A percentile compares a stretch with the other conserved stretches of the same genome.
These are phyloP conservation scores for Astyanax mexicanus DNA, from an alignment of 2,797 vertebrate genomes.

Conservation along the genomic window DNA sequence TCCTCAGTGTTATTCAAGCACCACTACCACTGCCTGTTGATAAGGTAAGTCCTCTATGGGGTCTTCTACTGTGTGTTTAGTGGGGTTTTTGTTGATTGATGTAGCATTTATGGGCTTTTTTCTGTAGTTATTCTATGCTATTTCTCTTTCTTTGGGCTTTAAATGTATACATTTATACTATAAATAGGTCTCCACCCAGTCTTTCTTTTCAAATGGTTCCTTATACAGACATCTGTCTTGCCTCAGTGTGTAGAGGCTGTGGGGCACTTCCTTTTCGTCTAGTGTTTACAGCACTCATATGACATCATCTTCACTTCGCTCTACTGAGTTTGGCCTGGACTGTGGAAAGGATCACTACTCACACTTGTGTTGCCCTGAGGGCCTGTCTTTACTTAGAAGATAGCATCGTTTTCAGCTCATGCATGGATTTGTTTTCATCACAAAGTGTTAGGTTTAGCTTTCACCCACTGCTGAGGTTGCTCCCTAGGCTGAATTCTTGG, in stretches of 20 bases:
- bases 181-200: too few relatives aligned
- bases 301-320: slow-evolving; percentile 21
- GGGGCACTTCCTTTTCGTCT: slow-evolving; percentile 10
- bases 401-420: background rate
- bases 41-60: slow-evolving; percentile 91
- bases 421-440: slow-evolving; percentile 15
- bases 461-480: background rate
- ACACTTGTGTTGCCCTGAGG: background rate
- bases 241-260: background rate
- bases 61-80: background rate
- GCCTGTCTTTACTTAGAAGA: background rate
- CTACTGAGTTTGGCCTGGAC: slow-evolving; percentile 1
- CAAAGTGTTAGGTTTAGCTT: background rate
- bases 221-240: slow-evolving; percentile 25
- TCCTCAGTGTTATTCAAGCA: slow-evolving; percentile 93
- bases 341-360: background rate
- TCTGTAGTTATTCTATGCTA: too few relatives aligned
- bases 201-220: too few relatives aligned
- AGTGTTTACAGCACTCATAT: slow-evolving; percentile 26
- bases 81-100: background rate
- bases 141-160: background rate
- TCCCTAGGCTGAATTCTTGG: background rate
- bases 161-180: background rate
- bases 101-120: background rate
- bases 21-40: slow-evolving; percentile 96